phyloP scores from a whole-genome alignment of 2,888 invertebrate genomes.

The Leptinotarsa tumamoca region DNA sequence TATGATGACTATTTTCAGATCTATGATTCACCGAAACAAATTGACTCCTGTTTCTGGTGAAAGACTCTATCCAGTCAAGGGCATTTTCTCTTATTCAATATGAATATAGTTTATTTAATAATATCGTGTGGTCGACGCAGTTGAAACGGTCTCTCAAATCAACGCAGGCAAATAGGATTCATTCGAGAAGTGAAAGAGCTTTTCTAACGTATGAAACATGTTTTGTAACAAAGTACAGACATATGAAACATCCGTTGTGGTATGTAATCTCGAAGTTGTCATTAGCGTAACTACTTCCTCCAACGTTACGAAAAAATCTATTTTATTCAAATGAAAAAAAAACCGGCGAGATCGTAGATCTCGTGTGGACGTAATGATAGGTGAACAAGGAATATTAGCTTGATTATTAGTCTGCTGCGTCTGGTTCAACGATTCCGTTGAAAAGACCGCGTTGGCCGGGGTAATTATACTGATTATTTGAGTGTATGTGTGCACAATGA shows the following conservation, averaged over 20 bases:
- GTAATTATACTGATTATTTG: conserved; percentile 31
- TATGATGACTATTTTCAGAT: no score
- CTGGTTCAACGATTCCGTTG: conserved; percentile 29
- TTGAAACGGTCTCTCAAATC: no score
- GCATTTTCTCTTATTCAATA: no score
- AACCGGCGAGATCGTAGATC: conserved; percentile 6
- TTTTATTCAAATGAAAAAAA: conserved; percentile 19
- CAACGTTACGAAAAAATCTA: conserved; percentile 3
- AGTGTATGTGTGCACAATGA: conserved; percentile 29
- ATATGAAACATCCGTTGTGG: not conserved
- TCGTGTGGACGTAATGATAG: conserved; percentile 24
- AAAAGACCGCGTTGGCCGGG: conserved; percentile 26
- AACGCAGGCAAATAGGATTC: no score
- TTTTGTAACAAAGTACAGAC: not conserved
- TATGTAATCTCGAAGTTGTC: not conserved
- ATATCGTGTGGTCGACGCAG: no score
- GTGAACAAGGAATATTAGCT: conserved; percentile 27
- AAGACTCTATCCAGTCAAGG: no score
- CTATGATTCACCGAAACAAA: no score
- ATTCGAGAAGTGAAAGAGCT: no score
- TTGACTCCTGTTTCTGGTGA: no score
- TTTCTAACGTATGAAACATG: not conserved
- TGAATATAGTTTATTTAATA: no score
- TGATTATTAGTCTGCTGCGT: conserved; percentile 28
- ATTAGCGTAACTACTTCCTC: conserved; percentile 11